Conservation (phyloP, 92 coral and sea anemone genomes). For the Galaxea fascicularis region DNA sequence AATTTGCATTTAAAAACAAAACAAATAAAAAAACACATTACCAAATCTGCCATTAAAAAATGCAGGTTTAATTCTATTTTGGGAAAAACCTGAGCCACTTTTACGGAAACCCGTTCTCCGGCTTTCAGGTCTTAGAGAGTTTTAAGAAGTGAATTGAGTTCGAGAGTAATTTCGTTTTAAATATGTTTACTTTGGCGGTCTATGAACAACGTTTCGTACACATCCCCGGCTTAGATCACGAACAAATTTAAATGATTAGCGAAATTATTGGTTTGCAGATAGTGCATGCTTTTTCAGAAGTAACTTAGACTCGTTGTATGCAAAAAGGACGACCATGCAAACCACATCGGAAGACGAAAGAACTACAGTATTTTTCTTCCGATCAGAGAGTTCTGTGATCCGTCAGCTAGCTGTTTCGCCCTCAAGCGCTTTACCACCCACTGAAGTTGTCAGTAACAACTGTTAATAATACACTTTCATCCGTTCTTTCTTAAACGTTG, state of each 20-base stretch:
- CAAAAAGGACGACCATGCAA: background rate
- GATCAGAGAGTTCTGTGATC: background rate
- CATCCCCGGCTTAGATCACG: constrained; percentile 1
- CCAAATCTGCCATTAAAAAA: background rate
- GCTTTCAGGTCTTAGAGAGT: background rate
- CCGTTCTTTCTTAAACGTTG: background rate
- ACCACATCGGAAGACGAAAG: background rate
- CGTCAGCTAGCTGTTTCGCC: background rate
- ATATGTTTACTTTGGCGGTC: constrained; percentile 13
- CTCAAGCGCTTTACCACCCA: constrained; percentile 6
- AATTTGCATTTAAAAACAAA: too few relatives aligned
- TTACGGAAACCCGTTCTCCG: constrained; percentile 10
- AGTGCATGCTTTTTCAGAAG: background rate
- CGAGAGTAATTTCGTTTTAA: background rate
- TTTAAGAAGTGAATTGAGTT: background rate
- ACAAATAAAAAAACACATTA: too few relatives aligned
- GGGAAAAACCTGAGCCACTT: background rate
- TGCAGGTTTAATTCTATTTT: constrained; percentile 7
- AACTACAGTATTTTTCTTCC: background rate
- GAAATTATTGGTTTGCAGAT: background rate
- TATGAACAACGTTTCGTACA: background rate
- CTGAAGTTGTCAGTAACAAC: background rate
- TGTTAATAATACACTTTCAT: background rate
- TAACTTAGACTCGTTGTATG: background rate
- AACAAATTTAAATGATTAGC: background rate